phyloP scores from a whole-genome alignment of 2,888 invertebrate genomes.

The Drosophila phalerata region DNA sequence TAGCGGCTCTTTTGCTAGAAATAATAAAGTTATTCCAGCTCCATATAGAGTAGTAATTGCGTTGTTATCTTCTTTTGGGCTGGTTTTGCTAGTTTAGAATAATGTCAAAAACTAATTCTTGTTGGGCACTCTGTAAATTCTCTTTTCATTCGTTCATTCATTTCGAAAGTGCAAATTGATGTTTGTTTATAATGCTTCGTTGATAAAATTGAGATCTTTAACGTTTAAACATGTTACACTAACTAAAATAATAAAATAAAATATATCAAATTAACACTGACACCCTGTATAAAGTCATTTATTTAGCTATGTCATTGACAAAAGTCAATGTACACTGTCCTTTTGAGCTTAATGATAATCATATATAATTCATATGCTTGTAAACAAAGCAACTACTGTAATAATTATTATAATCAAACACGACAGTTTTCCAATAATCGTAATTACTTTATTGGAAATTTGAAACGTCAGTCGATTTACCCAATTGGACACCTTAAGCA shows the following conservation, averaged over 20 bases:
- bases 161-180: not conserved
- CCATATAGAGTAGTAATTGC: no score
- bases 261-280: not conserved
- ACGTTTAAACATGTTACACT: not conserved
- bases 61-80: no score
- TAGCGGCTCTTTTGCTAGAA: no score
- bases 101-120: not conserved
- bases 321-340: constrained; percentile 2
- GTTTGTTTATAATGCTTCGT: not conserved
- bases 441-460: constrained; percentile 5
- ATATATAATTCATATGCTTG: constrained; percentile 10
- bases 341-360: constrained; percentile 11
- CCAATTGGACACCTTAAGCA: not conserved
- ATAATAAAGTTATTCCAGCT: no score
- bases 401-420: constrained; percentile 5
- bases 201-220: not conserved
- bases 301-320: not conserved
- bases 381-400: constrained; percentile 1
- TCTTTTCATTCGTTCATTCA: no score
- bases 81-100: no score
- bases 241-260: no score
- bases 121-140: not conserved
- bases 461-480: not conserved
- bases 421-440: constrained; percentile 25
- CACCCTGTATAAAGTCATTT: constrained; percentile 10